Conservation (phyloP, 2,797 vertebrate species). For the Diplodus sargus region DNA sequence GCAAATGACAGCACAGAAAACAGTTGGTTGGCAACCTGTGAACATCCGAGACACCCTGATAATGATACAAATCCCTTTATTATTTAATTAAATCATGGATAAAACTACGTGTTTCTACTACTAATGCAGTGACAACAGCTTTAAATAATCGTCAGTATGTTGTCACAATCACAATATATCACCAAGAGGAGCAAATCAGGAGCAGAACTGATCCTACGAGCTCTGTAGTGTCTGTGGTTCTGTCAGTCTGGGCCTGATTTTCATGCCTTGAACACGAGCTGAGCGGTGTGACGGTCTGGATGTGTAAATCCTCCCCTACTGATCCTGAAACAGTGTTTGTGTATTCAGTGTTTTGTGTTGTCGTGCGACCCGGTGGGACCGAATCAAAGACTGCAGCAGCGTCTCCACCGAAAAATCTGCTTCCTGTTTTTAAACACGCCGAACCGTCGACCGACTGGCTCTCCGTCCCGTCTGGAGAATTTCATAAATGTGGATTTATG, state of each 20-base stretch:
- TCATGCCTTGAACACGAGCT: neutral
- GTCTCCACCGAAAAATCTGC: conserved; percentile 15
- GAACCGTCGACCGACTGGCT: neutral
- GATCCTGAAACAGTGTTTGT: neutral
- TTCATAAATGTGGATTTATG: conserved; percentile 40
- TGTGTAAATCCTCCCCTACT: neutral
- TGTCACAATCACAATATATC: too few relatives aligned
- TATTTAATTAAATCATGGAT: too few relatives aligned
- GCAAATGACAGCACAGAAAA: too few relatives aligned
- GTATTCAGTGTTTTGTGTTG: neutral
- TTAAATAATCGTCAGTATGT: too few relatives aligned
- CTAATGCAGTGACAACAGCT: too few relatives aligned
- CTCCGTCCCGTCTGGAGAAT: neutral
- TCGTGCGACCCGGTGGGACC: neutral
- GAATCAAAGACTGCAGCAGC: conserved; percentile 33
- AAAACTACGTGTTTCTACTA: too few relatives aligned
- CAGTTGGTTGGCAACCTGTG: too few relatives aligned
- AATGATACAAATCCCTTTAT: too few relatives aligned
- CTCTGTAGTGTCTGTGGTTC: too few relatives aligned
- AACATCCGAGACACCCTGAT: too few relatives aligned
- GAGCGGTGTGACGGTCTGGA: neutral
- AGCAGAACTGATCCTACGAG: too few relatives aligned
- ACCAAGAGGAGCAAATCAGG: too few relatives aligned
- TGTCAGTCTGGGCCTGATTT: neutral
- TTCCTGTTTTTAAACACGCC: conserved; percentile 35